Evolutionary conservation across 2,888 invertebrate genomes (phyloP).

Genomic region (Crocallis elinguaria): DNA sequence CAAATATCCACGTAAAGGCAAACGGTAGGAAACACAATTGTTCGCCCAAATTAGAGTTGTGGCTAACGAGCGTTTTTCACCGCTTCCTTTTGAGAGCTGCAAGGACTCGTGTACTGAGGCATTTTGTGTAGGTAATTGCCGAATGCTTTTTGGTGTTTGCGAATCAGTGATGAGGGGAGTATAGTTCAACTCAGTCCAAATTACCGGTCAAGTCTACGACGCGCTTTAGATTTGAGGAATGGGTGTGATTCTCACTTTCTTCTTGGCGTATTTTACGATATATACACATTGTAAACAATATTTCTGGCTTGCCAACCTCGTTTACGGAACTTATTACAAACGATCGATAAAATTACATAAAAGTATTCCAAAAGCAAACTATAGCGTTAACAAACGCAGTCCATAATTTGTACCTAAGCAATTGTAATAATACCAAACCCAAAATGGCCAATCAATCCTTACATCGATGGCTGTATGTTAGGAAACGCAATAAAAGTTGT

Average conservation of each 20-base stretch:
- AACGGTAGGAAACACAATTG: constrained; percentile 39
- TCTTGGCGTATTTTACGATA: too few relatives aligned
- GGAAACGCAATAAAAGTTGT: constrained; percentile 53
- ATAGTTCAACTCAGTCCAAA: too few relatives aligned
- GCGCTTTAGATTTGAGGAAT: too few relatives aligned
- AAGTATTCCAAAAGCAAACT: too few relatives aligned
- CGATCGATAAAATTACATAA: too few relatives aligned
- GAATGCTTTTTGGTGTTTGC: constrained; percentile 3
- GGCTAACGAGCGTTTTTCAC: constrained; percentile 54
- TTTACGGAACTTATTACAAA: too few relatives aligned
- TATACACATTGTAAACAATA: too few relatives aligned
- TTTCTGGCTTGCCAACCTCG: too few relatives aligned
- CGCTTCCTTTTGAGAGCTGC: constrained; percentile 35
- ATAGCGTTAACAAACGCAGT: too few relatives aligned
- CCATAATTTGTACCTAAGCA: neutral
- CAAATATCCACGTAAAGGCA: constrained; percentile 31
- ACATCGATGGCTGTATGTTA: constrained; percentile 25
- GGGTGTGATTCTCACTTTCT: too few relatives aligned
- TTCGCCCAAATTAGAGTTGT: constrained; percentile 51
- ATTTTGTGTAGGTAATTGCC: constrained; percentile 20
- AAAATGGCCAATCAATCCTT: constrained; percentile 27
- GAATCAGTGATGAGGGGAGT: too few relatives aligned
- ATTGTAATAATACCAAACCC: constrained; percentile 14
- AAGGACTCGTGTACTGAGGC: constrained; percentile 25
- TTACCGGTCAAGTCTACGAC: too few relatives aligned